Conservation (phyloP, 2,113 vertebrate species). For the Rhizomys pruinosus region DNA sequence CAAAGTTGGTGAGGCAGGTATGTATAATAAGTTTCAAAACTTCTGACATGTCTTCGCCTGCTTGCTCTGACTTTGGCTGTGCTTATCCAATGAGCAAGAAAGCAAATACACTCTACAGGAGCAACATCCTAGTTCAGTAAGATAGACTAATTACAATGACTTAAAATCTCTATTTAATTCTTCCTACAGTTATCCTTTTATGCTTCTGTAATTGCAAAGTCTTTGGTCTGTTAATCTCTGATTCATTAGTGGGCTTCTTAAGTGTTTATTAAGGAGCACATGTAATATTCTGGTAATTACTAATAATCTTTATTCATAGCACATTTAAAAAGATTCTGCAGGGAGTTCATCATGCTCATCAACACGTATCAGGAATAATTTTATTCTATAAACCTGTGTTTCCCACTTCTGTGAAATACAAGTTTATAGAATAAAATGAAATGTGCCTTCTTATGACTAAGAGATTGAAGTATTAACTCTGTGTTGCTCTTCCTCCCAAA, state of each 20-base stretch:
- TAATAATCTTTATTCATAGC: slow-evolving; percentile 67
- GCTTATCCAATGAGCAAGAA: slow-evolving; percentile 47
- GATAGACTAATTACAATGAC: slow-evolving; percentile 73
- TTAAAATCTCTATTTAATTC: slow-evolving; percentile 77
- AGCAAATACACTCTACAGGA: slow-evolving; percentile 68
- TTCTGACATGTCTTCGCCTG: slow-evolving; percentile 52
- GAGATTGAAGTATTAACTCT: neutral
- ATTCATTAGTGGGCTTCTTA: slow-evolving; percentile 77
- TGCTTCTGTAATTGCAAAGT: slow-evolving; percentile 64
- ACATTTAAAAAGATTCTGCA: slow-evolving; percentile 60
- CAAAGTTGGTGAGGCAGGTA: neutral
- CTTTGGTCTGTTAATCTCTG: slow-evolving; percentile 82
- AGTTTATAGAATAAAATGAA: slow-evolving; percentile 21
- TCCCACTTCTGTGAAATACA: slow-evolving; percentile 7
- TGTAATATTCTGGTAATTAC: slow-evolving; percentile 71
- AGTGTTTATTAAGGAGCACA: slow-evolving; percentile 73
- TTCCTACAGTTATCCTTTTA: slow-evolving; percentile 74
- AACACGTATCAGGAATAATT: slow-evolving; percentile 40
- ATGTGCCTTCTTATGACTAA: neutral
- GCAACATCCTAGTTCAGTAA: slow-evolving; percentile 76
- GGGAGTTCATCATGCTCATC: slow-evolving; percentile 63
- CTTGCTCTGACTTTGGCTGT: slow-evolving; percentile 48
- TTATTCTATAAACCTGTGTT: too few relatives aligned
- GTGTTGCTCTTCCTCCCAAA: neutral
- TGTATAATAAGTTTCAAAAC: slow-evolving; percentile 48